Evolutionary conservation across 2,113 vertebrate genomes (phyloP).

Genomic region (Nematolebias whitei): DNA sequence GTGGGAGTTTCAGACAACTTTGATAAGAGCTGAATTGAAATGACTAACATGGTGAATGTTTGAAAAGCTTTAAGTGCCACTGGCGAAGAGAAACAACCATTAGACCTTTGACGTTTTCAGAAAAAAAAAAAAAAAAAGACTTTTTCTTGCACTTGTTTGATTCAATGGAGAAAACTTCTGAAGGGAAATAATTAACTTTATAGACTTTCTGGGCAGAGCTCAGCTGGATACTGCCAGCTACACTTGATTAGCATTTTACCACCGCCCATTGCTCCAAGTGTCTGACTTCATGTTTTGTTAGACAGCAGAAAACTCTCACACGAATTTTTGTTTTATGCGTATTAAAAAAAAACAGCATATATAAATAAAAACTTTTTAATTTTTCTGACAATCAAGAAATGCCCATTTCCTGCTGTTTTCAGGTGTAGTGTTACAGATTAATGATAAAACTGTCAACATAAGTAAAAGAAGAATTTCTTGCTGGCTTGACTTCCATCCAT

Average conservation of each 20-base stretch:
- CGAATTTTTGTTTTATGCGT: background rate
- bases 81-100: conserved; percentile 27
- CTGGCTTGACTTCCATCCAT: background rate
- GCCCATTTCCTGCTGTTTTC: background rate
- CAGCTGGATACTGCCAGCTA: conserved; percentile 15
- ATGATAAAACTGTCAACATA: too few relatives aligned
- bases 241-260: conserved; percentile 38
- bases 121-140: too few relatives aligned
- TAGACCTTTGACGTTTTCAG: conserved; percentile 37
- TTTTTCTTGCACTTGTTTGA: conserved; percentile 35
- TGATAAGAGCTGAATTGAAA: conserved; percentile 30
- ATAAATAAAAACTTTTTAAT: background rate
- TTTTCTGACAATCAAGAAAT: background rate
- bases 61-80: conserved; percentile 15
- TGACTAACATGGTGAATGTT: conserved; percentile 27
- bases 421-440: too few relatives aligned
- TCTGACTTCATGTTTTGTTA: background rate
- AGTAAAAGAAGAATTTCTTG: conserved; percentile 6
- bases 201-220: conserved; percentile 24
- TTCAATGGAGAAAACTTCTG: conserved; percentile 27
- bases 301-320: conserved; percentile 15
- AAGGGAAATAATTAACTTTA: conserved; percentile 58
- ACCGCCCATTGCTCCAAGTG: conserved; percentile 5
- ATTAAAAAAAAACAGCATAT: too few relatives aligned
- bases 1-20: conserved; percentile 12